These are phyloP conservation scores for Tor tambroides DNA, from an alignment of 2,113 vertebrate genomes.

Conservation along the genomic window DNA sequence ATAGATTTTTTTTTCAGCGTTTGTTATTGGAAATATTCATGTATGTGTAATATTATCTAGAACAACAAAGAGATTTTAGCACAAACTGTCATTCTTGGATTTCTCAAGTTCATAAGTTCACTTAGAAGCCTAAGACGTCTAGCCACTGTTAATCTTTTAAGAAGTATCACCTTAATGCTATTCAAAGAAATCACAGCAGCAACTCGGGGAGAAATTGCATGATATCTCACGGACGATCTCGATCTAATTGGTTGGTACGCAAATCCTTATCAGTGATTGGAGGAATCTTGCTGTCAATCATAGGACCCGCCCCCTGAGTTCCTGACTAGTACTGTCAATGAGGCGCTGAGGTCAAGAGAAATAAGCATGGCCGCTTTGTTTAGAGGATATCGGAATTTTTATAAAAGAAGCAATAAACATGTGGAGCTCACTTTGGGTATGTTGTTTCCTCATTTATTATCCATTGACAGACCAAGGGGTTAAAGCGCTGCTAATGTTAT, in stretches of 20 bases:
- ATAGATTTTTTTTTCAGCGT: not conserved
- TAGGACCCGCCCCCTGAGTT: slow-evolving; percentile 35
- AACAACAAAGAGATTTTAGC: not conserved
- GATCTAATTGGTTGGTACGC: slow-evolving; percentile 60
- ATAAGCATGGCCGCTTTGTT: slow-evolving; percentile 79
- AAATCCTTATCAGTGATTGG: slow-evolving; percentile 58
- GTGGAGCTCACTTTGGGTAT: slow-evolving; percentile 73
- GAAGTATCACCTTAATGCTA: slow-evolving; percentile 1
- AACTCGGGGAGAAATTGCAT: not conserved
- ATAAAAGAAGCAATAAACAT: slow-evolving; percentile 68
- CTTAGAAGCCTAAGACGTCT: not conserved
- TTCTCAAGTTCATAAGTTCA: not conserved
- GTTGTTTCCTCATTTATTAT: slow-evolving; percentile 53
- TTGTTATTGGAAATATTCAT: not conserved
- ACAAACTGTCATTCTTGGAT: not conserved
- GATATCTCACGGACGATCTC: not conserved
- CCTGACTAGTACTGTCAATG: slow-evolving; percentile 65
- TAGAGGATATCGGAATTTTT: slow-evolving; percentile 68
- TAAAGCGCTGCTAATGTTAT: slow-evolving; percentile 42
- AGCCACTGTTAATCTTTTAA: slow-evolving; percentile 20
- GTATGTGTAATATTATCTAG: not conserved
- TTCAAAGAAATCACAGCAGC: not conserved
- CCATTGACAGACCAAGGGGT: slow-evolving; percentile 69
- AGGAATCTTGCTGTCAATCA: slow-evolving; percentile 47
- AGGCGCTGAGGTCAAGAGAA: slow-evolving; percentile 66